Conservation (phyloP, 2,888 invertebrate genomes). For the Artemia sinica region DNA sequence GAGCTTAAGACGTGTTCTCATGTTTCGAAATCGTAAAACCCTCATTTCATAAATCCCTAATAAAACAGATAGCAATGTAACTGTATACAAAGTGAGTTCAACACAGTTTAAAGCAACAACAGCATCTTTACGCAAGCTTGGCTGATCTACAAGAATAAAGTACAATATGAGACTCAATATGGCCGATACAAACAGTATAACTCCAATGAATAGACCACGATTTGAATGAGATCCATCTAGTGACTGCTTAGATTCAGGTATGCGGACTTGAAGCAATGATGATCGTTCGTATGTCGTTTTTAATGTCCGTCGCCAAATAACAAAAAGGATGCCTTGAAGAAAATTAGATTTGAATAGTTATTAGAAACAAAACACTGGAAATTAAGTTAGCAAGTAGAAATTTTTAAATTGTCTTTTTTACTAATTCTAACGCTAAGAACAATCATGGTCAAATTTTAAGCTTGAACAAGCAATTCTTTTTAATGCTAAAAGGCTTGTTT, state of each 20-base stretch:
- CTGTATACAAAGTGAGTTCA: slow-evolving; percentile 33
- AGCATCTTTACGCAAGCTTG: slow-evolving; percentile 28
- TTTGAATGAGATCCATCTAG: slow-evolving; percentile 35
- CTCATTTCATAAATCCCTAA: slow-evolving; percentile 30
- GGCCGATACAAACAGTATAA: slow-evolving; percentile 31
- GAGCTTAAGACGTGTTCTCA: slow-evolving; percentile 28
- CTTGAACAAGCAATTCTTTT: too few relatives aligned
- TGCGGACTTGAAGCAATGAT: slow-evolving; percentile 18
- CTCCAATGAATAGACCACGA: slow-evolving; percentile 31
- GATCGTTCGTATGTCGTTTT: slow-evolving; percentile 5
- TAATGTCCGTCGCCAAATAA: not conserved
- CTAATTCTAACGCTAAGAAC: too few relatives aligned
- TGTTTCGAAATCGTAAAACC: slow-evolving; percentile 16
- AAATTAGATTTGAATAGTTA: too few relatives aligned
- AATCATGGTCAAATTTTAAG: too few relatives aligned
- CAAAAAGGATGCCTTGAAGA: slow-evolving; percentile 53
- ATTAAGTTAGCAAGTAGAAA: too few relatives aligned
- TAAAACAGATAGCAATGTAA: slow-evolving; percentile 29
- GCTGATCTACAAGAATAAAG: slow-evolving; percentile 32
- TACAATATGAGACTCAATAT: slow-evolving; percentile 33
- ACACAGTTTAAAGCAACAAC: slow-evolving; percentile 27
- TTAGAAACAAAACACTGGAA: too few relatives aligned
- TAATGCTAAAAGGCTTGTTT: too few relatives aligned
- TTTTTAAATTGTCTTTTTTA: too few relatives aligned
- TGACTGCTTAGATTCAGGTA: slow-evolving; percentile 27